Percentiles rank a stretch among this genome's conserved stretches.
phyloP scores from a whole-genome alignment of 2,797 vertebrate genomes.

The Manis javanica region DNA sequence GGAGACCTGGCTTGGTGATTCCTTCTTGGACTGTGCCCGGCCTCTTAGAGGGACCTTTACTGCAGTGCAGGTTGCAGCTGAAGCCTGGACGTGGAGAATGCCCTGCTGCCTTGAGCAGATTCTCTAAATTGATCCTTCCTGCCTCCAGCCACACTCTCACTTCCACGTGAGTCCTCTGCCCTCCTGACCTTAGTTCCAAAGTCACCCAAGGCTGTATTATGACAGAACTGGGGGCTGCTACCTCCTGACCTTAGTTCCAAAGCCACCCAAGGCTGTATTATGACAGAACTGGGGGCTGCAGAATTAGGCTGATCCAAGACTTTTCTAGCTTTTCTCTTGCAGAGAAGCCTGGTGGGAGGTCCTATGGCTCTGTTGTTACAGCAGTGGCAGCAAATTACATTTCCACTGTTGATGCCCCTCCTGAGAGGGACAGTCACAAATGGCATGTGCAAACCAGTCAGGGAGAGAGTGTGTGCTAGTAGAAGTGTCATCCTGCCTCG shows the following conservation, averaged over 20 bases:
- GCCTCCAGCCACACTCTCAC: not conserved
- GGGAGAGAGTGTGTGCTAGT: not conserved
- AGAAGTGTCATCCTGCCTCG: not conserved
- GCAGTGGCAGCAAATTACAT: not conserved
- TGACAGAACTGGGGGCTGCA: not conserved
- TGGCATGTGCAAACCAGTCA: not conserved
- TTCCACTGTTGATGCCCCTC: not conserved
- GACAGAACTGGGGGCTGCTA: not conserved
- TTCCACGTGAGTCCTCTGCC: not conserved
- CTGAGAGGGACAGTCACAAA: not conserved
- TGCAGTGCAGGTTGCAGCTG: not conserved
- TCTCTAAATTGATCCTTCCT: not conserved
- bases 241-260: too few relatives aligned
- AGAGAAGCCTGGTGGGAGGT: not conserved
- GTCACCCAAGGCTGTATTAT: not conserved
- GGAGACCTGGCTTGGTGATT: not conserved
- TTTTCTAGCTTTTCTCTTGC: not conserved
- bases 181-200: not conserved
- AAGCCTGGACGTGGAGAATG: not conserved
- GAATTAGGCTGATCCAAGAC: not conserved
- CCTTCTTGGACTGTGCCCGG: not conserved
- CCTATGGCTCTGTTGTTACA: not conserved
- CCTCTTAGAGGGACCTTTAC: not conserved
- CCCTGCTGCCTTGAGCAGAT: not conserved
- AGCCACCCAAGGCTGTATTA: not conserved